These are phyloP conservation scores for Porites divaricata DNA, from an alignment of 92 coral and sea anemone genomes.

Conservation along the genomic window DNA sequence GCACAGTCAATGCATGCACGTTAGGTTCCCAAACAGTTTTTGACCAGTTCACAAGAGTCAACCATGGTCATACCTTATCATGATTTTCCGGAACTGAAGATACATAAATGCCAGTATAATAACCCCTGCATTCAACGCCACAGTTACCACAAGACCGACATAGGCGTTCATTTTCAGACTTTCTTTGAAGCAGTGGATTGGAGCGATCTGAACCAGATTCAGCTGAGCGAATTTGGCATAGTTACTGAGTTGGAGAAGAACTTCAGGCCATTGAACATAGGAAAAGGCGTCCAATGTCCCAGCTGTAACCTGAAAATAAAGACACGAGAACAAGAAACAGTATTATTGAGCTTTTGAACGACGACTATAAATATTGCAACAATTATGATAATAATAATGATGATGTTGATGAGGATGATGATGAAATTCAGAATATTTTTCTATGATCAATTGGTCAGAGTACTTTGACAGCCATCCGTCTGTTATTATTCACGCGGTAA, in stretches of 20 bases:
- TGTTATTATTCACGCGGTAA: no score
- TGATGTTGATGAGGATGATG: no score
- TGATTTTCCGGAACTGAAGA: conserved; percentile 42
- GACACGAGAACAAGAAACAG: conserved; percentile 29
- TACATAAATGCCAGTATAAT: conserved; percentile 53
- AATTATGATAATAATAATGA: no score
- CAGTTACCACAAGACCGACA: conserved; percentile 49
- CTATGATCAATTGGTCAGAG: no score
- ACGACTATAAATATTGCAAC: no score
- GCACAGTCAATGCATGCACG: no score
- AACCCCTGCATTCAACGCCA: conserved; percentile 53
- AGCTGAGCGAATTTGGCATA: conserved; percentile 78
- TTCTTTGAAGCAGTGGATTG: conserved; percentile 70
- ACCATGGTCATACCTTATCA: background rate
- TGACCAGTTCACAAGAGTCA: background rate
- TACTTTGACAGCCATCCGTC: no score
- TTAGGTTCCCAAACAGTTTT: no score
- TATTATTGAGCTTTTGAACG: no score
- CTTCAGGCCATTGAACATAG: conserved; percentile 82
- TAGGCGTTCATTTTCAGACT: conserved; percentile 73
- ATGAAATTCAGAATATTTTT: no score
- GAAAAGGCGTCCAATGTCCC: conserved; percentile 83
- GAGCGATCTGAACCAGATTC: conserved; percentile 80
- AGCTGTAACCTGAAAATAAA: conserved; percentile 56
- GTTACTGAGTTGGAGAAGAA: conserved; percentile 66